Percentiles rank a stretch among this genome's conserved stretches.
phyloP scores from a whole-genome alignment of 2,797 vertebrate species.

The Eulemur rubriventer region DNA sequence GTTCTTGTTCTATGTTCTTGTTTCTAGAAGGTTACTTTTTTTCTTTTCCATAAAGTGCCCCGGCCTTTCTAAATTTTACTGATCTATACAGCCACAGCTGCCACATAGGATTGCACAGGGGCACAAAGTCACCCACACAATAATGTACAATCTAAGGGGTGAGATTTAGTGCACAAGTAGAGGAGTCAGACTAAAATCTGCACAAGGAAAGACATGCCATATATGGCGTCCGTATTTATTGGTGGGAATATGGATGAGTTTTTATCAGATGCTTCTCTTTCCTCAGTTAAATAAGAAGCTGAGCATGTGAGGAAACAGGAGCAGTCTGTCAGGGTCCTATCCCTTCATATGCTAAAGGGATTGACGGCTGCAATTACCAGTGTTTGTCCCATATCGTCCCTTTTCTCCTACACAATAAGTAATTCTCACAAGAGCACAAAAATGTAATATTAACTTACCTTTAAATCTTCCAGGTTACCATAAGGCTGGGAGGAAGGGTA shows the following conservation, averaged over 20 bases:
- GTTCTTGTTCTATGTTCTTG: neutral
- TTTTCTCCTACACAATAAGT: neutral
- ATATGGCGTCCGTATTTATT: neutral
- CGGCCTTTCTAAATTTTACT: neutral
- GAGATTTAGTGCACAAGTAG: neutral
- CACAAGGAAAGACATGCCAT: neutral
- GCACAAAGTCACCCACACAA: too few relatives aligned
- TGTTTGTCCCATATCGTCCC: neutral
- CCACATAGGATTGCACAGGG: neutral
- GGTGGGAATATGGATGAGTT: neutral
- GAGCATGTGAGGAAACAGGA: neutral
- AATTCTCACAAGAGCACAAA: neutral
- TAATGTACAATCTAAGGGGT: neutral
- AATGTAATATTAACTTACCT: neutral
- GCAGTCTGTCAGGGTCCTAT: neutral
- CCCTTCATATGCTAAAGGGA: neutral
- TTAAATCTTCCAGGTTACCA: neutral
- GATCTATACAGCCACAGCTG: neutral
- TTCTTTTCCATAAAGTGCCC: neutral
- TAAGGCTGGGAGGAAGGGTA: neutral
- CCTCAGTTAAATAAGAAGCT: neutral
- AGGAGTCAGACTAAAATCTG: neutral
- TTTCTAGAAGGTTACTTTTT: neutral
- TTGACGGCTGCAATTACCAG: neutral
- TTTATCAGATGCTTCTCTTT: neutral